Percentiles rank a stretch among this genome's conserved stretches.
phyloP scores from a whole-genome alignment of 1,140 invertebrate genomes.

The Drosophila pseudoananassae region DNA sequence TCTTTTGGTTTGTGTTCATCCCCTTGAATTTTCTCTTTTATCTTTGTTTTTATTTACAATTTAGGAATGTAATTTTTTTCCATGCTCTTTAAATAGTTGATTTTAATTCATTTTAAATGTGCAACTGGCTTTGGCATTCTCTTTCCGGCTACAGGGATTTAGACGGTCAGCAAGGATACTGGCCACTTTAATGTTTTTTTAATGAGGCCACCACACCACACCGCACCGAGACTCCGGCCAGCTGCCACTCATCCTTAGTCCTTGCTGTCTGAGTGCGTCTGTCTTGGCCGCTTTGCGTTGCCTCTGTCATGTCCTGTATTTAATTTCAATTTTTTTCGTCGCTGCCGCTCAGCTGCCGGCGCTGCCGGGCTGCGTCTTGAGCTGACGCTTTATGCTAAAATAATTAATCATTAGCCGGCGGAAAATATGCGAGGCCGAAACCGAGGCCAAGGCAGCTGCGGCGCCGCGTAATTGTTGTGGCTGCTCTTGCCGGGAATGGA shows the following conservation, averaged over 20 bases:
- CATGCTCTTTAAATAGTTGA: conserved; percentile 44
- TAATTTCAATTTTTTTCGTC: conserved; percentile 67
- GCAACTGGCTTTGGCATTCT: conserved; percentile 25
- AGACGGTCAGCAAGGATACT: conserved; percentile 35
- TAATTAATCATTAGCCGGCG: conserved; percentile 78
- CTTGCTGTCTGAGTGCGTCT: conserved; percentile 24
- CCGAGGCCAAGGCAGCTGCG: conserved; percentile 50
- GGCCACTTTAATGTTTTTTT: conserved; percentile 79
- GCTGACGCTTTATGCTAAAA: conserved; percentile 82
- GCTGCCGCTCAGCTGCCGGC: neutral
- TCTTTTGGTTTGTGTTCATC: conserved; percentile 19
- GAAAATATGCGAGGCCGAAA: conserved; percentile 70
- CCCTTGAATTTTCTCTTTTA: conserved; percentile 19
- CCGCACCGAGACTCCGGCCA: conserved; percentile 26
- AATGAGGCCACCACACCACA: conserved; percentile 69
- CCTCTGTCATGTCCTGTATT: conserved; percentile 58
- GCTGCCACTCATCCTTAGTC: conserved; percentile 14
- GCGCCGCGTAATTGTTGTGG: conserved; percentile 73
- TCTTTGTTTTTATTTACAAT: conserved; percentile 21
- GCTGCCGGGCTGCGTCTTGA: conserved; percentile 56
- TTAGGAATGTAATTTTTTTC: conserved; percentile 2
- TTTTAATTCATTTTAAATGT: conserved; percentile 64
- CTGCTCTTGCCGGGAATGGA: conserved; percentile 10
- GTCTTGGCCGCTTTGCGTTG: conserved; percentile 21
- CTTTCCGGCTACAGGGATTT: conserved; percentile 5